A percentile compares a stretch with the other conserved stretches of the same genome.
Conservation (phyloP, 1,140 invertebrate genomes). For the Papilio machaon region DNA sequence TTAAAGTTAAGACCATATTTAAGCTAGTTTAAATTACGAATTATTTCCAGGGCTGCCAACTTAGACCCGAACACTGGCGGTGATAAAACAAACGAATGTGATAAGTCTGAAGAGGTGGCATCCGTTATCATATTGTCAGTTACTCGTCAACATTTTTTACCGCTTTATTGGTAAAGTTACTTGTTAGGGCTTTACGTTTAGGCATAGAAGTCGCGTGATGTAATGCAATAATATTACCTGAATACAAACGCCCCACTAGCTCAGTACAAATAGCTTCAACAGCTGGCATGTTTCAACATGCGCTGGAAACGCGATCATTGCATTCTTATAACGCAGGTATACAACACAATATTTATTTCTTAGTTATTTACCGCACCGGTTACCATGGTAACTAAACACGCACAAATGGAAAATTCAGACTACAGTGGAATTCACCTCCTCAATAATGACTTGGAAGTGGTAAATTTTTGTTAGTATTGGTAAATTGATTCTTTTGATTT, state of each 20-base stretch:
- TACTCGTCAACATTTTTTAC: background rate
- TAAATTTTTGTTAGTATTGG: background rate
- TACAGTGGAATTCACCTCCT: too few species aligned
- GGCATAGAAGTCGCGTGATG: conserved; percentile 7
- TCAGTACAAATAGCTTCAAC: conserved; percentile 15
- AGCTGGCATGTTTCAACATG: conserved; percentile 15
- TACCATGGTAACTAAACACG: background rate
- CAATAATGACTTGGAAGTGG: background rate
- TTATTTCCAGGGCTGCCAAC: too few species aligned
- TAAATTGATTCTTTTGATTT: background rate
- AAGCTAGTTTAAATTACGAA: background rate
- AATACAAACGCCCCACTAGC: conserved; percentile 2
- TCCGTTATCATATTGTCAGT: background rate
- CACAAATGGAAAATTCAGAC: background rate
- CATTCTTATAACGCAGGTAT: background rate
- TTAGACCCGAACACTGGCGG: too few species aligned
- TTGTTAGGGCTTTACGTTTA: background rate
- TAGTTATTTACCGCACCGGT: background rate
- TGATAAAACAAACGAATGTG: too few species aligned
- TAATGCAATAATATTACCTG: background rate
- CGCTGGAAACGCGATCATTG: conserved; percentile 11
- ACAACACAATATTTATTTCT: conserved; percentile 11
- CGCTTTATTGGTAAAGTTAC: background rate
- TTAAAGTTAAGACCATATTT: background rate
- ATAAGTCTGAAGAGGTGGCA: too few species aligned